These are phyloP conservation scores for Mercenaria mercenaria DNA, from an alignment of 1,140 invertebrate genomes.

Conservation along the genomic window DNA sequence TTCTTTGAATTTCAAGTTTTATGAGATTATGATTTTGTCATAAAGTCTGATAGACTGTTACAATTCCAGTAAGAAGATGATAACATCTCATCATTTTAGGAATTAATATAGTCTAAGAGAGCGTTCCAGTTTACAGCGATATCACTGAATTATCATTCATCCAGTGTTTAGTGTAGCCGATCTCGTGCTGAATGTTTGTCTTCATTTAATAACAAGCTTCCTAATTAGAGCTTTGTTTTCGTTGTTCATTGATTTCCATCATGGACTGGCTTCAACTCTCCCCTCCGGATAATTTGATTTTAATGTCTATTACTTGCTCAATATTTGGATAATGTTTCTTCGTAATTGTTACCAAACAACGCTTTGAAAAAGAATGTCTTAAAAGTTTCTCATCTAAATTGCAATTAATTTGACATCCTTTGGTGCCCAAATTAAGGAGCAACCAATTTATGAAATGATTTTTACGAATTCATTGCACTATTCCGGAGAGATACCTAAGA, in stretches of 20 bases:
- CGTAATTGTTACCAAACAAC: neutral
- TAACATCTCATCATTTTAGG: neutral
- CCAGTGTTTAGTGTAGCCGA: neutral
- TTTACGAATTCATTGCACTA: no score
- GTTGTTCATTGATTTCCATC: slow-evolving; percentile 18
- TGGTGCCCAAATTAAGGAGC: neutral
- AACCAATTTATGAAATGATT: neutral
- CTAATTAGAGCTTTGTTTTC: slow-evolving; percentile 15
- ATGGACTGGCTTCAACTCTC: neutral
- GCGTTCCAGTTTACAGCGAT: slow-evolving; percentile 19
- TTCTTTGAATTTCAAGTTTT: no score
- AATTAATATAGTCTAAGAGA: slow-evolving; percentile 19
- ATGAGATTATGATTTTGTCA: no score
- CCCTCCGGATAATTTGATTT: slow-evolving; percentile 1
- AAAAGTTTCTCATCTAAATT: neutral
- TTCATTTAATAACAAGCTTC: slow-evolving; percentile 22
- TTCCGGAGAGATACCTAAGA: no score
- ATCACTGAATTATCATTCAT: slow-evolving; percentile 17
- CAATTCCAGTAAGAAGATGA: neutral
- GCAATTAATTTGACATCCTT: slow-evolving; percentile 14
- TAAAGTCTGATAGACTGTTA: neutral
- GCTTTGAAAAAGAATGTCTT: neutral
- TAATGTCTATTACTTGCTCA: neutral
- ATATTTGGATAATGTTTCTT: neutral
- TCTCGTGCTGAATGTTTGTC: neutral